Evolutionary conservation across 2,888 invertebrate genomes (phyloP), one percentile per base, ranked within the genome.

Genomic region (Sinopyrophorus schimmeli): DNA sequence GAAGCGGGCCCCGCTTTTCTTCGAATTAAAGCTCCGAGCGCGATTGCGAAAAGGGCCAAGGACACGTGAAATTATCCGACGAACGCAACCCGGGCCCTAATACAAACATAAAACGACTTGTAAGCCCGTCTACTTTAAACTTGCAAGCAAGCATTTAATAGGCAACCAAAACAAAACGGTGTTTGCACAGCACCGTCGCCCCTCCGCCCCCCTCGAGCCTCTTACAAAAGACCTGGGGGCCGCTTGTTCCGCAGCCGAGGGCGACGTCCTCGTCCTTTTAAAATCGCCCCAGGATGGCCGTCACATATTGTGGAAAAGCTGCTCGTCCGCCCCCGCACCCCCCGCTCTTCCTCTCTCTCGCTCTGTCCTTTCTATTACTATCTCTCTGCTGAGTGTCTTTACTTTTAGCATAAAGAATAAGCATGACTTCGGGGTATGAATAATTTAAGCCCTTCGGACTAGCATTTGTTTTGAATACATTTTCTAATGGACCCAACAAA

Each of bases 1-100:
- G n/a, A n/a, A n/a, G n/a, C n/a, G n/a, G n/a, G 6, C 47, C 63
- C 63, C 64, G 63, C 65, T 64, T 64, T 65, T 64, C 63, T 64
- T 59, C 58, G 61, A 58, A 62, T 43, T 24, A 28, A 38, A 47
- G 30, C 30, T 15, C n/a, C n/a, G 30, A 35, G 24, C 34, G 17
- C 38, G 23, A 46, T n/a, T n/a, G n/a, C 32, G 30, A 20, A 28
- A 46, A 31, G 37, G 28, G 30, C 31, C 24, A 28, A 47, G 31
- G 18, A 42, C 38, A 30, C 30, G 38, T 35, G 31, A 35, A 30
- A 23, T 34, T 18, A 41, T 40, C 35, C 46, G 31, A 46, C n/a
- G 42, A 48, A 48, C 42, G 30, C 48, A 37, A 30, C 26, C n/a
- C 48, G 34, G 30, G 35, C 42, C 42, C 42, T 48, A 48, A 48